Evolutionary conservation across 2,797 vertebrate genomes (phyloP).

Genomic region (Fundulus diaphanus): DNA sequence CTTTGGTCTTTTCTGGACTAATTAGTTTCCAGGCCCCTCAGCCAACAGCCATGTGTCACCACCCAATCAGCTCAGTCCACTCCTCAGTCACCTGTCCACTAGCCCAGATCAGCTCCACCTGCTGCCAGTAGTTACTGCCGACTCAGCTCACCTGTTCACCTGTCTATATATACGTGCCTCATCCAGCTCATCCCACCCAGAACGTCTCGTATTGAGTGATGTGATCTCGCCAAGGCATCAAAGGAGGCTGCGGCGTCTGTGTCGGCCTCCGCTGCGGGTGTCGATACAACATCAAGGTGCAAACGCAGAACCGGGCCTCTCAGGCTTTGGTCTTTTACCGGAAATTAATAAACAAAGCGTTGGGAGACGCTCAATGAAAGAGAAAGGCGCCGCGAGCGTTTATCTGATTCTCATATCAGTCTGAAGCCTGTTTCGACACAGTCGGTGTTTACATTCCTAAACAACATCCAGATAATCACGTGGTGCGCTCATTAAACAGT

Average conservation of each 20-base stretch:
- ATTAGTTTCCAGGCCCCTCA: too few relatives aligned
- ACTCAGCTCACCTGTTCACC: too few relatives aligned
- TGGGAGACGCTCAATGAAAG: background rate
- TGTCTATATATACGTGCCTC: too few relatives aligned
- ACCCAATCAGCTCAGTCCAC: too few relatives aligned
- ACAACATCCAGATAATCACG: constrained; percentile 15
- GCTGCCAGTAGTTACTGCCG: too few relatives aligned
- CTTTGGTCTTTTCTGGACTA: too few relatives aligned
- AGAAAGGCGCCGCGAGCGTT: background rate
- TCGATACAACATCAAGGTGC: constrained; percentile 73
- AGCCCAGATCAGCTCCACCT: too few relatives aligned
- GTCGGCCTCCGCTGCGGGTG: constrained; percentile 43
- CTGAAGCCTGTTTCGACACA: constrained; percentile 6
- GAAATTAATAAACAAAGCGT: background rate
- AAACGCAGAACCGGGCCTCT: too few relatives aligned
- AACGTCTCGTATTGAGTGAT: too few relatives aligned
- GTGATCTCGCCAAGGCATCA: constrained; percentile 71
- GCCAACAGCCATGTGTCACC: too few relatives aligned
- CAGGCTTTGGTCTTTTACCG: rapidly evolving
- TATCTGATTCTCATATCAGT: constrained; percentile 41
- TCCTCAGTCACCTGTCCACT: too few relatives aligned
- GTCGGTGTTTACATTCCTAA: constrained; percentile 9
- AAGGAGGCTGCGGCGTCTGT: constrained; percentile 22
- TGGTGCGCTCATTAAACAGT: background rate
- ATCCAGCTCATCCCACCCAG: too few relatives aligned